Conservation (phyloP, 2,113 vertebrate species). For the Romanogobio albipinnatus region DNA sequence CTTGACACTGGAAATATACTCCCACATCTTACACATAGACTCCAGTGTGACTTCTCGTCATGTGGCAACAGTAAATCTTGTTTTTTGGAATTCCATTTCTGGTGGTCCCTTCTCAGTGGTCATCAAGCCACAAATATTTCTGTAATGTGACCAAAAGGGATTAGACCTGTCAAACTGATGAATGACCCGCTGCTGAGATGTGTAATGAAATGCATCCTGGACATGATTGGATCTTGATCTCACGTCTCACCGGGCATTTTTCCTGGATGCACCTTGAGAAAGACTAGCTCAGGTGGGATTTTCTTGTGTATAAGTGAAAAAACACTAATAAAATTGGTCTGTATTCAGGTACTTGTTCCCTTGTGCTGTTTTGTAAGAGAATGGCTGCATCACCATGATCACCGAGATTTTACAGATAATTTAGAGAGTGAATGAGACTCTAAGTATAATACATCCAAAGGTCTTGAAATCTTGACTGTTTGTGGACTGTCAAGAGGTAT, state of each 20-base stretch:
- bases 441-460: not conserved
- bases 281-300: not conserved
- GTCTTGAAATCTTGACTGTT: not conserved
- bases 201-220: conserved; percentile 36
- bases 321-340: not conserved
- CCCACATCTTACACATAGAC: conserved; percentile 18
- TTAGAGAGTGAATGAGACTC: not conserved
- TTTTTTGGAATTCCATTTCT: conserved; percentile 23
- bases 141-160: conserved; percentile 52
- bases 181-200: conserved; percentile 33
- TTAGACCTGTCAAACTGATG: conserved; percentile 46
- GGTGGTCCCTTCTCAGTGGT: conserved; percentile 5
- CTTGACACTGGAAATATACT: conserved; percentile 29
- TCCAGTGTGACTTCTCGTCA: conserved; percentile 15
- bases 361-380: not conserved
- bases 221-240: conserved; percentile 27
- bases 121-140: conserved; percentile 45
- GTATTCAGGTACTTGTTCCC: not conserved
- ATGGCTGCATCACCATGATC: not conserved
- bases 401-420: not conserved
- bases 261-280: not conserved
- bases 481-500: not conserved
- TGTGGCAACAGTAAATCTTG: conserved; percentile 47
- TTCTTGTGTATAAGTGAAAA: not conserved
- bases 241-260: conserved; percentile 10